Base-by-base conservation (phyloP, 2,113 vertebrate genomes). In the Tetrao urogallus region DNA sequence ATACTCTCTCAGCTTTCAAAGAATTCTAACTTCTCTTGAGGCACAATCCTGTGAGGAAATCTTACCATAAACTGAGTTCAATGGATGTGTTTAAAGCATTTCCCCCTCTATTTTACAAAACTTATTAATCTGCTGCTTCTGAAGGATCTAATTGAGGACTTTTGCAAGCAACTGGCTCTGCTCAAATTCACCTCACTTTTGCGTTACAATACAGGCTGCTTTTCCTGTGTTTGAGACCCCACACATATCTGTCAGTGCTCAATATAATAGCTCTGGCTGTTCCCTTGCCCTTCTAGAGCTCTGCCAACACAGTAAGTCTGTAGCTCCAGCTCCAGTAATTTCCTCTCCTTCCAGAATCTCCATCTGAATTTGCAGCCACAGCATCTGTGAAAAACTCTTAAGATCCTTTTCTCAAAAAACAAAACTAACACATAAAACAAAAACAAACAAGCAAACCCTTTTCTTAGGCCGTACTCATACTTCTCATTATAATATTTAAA, bases 1-100 rank as follows among this genome's bases (percentile, higher is more conserved):
- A 74, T 63, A 15, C 82, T 90, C n/a, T 94, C 36, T 82, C 30
- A 79, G 48, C 42, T 93, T 87, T 61, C 48, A 78, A 82, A 86
- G 69, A 78, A 58, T 34, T 91, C 63, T 82, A 58, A 70, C 77
- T 90, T 95, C 27, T 96, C 54, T 58, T 13, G 5, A n/a, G 64
- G 69, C 43, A 78, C 66, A 93, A 85, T 72, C 16, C 36, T 75
- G 30, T 18, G 63, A 86, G 30, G 14, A 93, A 92, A 94, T 27
- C 6, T 70, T 70, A 66, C 16, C 5, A 2, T 82, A 56, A 28
- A 61, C 34, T 4, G 8, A 50, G 40, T 47, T 94, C 61, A 87
- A 43, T 2, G 0, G 6, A 52, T 93, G 13, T 52, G 22, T 21
- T 86, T 88, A 72, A 86, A 84, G 10, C 5, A 61, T 64, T 88